phyloP scores from a whole-genome alignment of 1,140 invertebrate species.

The Pantala flavescens region DNA sequence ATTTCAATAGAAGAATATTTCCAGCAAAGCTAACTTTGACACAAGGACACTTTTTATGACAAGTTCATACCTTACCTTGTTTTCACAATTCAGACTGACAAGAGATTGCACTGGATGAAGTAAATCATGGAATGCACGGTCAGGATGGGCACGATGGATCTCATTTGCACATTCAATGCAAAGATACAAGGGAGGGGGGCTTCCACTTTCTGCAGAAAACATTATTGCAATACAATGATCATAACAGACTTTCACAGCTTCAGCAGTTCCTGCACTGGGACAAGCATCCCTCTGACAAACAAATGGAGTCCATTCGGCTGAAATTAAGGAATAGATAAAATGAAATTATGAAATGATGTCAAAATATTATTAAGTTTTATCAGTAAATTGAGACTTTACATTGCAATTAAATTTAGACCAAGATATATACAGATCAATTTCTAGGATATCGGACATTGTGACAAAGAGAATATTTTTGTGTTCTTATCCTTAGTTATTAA shows the following conservation, averaged over 20 bases:
- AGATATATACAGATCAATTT: no score
- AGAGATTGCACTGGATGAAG: slow-evolving; percentile 82
- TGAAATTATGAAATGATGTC: background rate
- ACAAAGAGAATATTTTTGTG: no score
- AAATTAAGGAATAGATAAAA: slow-evolving; percentile 19
- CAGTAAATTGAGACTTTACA: no score
- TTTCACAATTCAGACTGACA: slow-evolving; percentile 90
- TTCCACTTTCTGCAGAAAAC: slow-evolving; percentile 71
- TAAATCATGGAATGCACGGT: slow-evolving; percentile 82
- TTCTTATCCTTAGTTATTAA: no score
- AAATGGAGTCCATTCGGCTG: slow-evolving; percentile 62
- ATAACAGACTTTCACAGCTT: slow-evolving; percentile 84
- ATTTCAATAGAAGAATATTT: no score
- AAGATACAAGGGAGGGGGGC: slow-evolving; percentile 86
- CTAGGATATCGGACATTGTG: no score
- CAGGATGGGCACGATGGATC: slow-evolving; percentile 68
- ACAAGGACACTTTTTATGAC: no score
- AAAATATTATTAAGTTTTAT: no score
- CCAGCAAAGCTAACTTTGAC: no score
- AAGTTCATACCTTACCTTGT: slow-evolving; percentile 61
- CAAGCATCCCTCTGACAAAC: slow-evolving; percentile 78
- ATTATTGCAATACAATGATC: slow-evolving; percentile 76
- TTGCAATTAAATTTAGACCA: no score
- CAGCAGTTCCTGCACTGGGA: slow-evolving; percentile 67
- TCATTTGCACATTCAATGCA: slow-evolving; percentile 95